Percentiles rank a stretch among this genome's conserved stretches.
phyloP scores from a whole-genome alignment of 1,140 invertebrate genomes.

The Cotesia vestalis region DNA sequence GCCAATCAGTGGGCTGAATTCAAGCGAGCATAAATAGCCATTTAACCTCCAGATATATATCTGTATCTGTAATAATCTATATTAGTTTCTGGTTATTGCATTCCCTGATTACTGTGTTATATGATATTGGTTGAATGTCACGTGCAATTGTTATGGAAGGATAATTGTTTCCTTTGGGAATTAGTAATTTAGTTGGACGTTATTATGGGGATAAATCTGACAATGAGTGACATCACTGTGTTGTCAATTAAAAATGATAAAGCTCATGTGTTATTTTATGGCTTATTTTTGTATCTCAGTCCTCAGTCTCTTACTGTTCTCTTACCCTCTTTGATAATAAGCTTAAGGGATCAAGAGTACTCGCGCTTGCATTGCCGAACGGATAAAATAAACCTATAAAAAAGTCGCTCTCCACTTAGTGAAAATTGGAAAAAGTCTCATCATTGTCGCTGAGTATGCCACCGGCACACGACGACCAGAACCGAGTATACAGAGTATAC shows the following conservation, averaged over 20 bases:
- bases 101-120: neutral
- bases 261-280: constrained; percentile 39
- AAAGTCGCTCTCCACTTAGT: constrained; percentile 33
- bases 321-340: constrained; percentile 53
- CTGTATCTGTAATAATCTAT: constrained; percentile 5
- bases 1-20: constrained; percentile 12
- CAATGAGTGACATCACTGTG: constrained; percentile 53
- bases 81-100: neutral
- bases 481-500: constrained; percentile 8
- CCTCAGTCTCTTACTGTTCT: constrained; percentile 37
- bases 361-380: constrained; percentile 36
- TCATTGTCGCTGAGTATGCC: constrained; percentile 5
- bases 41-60: constrained; percentile 2
- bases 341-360: constrained; percentile 61
- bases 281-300: constrained; percentile 38
- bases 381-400: constrained; percentile 42
- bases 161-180: constrained; percentile 25
- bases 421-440: constrained; percentile 47
- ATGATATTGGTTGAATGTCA: constrained; percentile 6
- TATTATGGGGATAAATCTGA: constrained; percentile 53
- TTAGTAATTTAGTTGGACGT: neutral
- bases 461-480: neutral
- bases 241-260: constrained; percentile 64
- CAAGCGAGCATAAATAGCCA: neutral
- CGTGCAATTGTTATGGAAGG: constrained; percentile 4